These are phyloP conservation scores for Sminthurides bifidus DNA, from an alignment of 1,140 invertebrate species.

Conservation along the genomic window DNA sequence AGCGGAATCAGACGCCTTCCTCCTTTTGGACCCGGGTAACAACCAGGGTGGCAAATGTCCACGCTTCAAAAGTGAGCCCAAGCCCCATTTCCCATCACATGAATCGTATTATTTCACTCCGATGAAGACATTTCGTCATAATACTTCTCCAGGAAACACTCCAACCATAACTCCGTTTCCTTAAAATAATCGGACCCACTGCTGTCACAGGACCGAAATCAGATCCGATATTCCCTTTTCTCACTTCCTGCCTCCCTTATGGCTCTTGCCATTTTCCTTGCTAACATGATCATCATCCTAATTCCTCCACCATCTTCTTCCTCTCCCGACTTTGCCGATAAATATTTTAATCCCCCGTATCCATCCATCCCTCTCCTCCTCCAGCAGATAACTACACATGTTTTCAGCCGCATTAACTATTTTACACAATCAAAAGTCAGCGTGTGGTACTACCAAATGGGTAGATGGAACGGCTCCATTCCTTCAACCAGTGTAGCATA, in stretches of 20 bases:
- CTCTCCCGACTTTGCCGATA: background rate
- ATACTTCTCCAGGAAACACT: slow-evolving; percentile 11
- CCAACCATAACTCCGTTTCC: slow-evolving; percentile 7
- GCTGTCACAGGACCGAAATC: slow-evolving; percentile 23
- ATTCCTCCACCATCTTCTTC: background rate
- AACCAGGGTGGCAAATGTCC: background rate
- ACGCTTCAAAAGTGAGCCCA: background rate
- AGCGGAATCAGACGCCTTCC: background rate
- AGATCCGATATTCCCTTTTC: slow-evolving; percentile 12
- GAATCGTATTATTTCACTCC: slow-evolving; percentile 25
- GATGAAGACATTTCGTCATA: slow-evolving; percentile 22
- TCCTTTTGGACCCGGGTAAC: background rate
- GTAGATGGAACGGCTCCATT: too few relatives aligned
- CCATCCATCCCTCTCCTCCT: background rate
- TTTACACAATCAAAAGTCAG: background rate
- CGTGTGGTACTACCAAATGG: too few relatives aligned
- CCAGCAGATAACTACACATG: background rate
- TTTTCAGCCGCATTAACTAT: background rate
- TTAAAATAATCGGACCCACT: slow-evolving; percentile 14
- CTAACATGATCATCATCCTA: too few relatives aligned
- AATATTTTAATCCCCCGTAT: background rate
- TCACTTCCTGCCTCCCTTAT: slow-evolving; percentile 11
- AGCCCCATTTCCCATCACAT: slow-evolving; percentile 6
- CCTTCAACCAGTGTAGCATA: too few relatives aligned
- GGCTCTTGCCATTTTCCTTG: too few relatives aligned